phyloP scores from a whole-genome alignment of 2,113 vertebrate genomes.

The Terrapene triunguis region DNA sequence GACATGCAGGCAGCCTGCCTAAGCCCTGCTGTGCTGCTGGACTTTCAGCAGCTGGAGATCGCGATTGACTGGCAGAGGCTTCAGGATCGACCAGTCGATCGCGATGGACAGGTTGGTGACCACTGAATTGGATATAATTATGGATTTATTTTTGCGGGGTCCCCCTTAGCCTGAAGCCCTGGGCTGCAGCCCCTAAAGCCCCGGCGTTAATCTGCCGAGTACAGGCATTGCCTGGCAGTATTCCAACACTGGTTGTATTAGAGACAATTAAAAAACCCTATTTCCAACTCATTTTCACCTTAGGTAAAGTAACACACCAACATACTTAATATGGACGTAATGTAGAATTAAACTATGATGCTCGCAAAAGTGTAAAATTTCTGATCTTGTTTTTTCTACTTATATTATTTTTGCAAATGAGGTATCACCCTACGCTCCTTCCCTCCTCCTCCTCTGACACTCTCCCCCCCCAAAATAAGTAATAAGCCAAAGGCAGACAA shows the following conservation, averaged over 20 bases:
- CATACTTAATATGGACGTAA: conserved; percentile 30
- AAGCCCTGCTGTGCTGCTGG: no score
- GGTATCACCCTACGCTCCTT: background rate
- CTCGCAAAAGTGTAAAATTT: background rate
- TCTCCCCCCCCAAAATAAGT: background rate
- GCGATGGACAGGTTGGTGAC: no score
- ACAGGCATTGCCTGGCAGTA: conserved; percentile 47
- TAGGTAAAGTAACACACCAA: conserved; percentile 45
- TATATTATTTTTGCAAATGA: background rate
- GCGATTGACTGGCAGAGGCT: no score
- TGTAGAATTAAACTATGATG: conserved; percentile 38
- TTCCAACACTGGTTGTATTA: conserved; percentile 70
- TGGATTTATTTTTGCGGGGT: no score
- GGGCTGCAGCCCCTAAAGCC: no score
- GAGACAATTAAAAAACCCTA: conserved; percentile 67
- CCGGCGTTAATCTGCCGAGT: background rate
- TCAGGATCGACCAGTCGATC: no score
- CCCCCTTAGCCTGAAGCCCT: no score
- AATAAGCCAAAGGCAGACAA: background rate
- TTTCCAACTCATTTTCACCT: conserved; percentile 48
- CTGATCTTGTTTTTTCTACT: background rate
- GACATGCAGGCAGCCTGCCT: no score
- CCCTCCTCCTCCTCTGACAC: background rate
- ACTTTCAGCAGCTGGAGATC: no score
- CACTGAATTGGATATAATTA: no score